Evolutionary conservation across 2,113 vertebrate species (phyloP).

Genomic region (Bubo bubo): DNA sequence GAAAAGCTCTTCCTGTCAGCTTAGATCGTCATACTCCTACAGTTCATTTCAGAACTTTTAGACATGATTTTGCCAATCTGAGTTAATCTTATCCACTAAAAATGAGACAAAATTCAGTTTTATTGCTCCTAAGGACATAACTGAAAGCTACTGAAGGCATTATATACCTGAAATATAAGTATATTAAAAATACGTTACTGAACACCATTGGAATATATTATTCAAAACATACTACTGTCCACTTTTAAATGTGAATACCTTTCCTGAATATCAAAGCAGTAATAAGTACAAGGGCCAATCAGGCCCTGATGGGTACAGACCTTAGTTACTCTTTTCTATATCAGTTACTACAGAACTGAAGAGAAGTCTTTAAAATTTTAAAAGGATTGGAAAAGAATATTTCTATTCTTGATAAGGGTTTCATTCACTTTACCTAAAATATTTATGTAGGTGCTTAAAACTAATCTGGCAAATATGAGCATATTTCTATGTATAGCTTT

Average conservation of each 20-base stretch:
- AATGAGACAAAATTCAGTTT: not conserved
- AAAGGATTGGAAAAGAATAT: not conserved
- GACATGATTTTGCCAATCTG: not conserved
- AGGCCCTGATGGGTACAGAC: not conserved
- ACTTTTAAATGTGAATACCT: not conserved
- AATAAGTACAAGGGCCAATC: not conserved
- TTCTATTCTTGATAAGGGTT: not conserved
- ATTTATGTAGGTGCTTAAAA: constrained; percentile 3
- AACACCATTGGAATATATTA: not conserved
- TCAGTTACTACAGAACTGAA: not conserved
- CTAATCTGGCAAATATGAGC: not conserved
- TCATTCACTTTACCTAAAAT: not conserved
- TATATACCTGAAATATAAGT: not conserved
- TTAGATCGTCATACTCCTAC: not conserved
- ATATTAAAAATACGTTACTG: not conserved
- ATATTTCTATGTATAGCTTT: not conserved
- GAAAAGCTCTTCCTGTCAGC: not conserved
- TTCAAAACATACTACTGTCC: not conserved
- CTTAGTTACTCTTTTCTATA: not conserved
- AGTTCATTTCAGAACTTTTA: not conserved
- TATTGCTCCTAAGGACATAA: not conserved
- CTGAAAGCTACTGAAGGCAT: not conserved
- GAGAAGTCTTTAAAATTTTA: not conserved
- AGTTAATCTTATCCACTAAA: not conserved
- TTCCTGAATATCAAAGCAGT: not conserved